Evolutionary conservation across 2,888 invertebrate genomes (phyloP).

Genomic region (Sarcophaga carnaria): DNA sequence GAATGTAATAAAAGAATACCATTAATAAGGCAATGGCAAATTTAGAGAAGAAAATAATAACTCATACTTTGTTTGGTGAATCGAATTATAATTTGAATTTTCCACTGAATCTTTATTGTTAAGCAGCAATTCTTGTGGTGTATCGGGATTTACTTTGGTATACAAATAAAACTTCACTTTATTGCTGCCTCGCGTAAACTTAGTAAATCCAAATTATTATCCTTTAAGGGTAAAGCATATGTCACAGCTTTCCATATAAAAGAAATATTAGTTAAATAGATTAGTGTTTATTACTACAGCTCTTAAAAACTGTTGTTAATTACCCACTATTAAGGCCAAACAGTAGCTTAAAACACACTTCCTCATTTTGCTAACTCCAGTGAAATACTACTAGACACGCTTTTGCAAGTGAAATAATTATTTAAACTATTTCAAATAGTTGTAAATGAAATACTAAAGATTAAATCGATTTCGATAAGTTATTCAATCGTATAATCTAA

Average conservation of each 20-base stretch:
- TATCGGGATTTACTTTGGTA: conserved; percentile 66
- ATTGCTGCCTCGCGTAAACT: conserved; percentile 26
- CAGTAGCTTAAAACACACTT: too few relatives aligned
- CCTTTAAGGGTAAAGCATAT: conserved; percentile 39
- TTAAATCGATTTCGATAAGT: too few relatives aligned
- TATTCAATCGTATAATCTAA: too few relatives aligned
- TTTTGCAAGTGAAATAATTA: too few relatives aligned
- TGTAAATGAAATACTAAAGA: too few relatives aligned
- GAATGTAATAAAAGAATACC: background rate
- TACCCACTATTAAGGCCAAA: too few relatives aligned
- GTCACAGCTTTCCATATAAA: background rate
- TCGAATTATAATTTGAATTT: conserved; percentile 70
- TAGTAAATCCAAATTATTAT: conserved; percentile 28
- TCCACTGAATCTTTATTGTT: conserved; percentile 66
- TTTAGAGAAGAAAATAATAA: background rate
- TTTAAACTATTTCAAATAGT: too few relatives aligned
- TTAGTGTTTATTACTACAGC: too few relatives aligned
- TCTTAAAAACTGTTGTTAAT: too few relatives aligned
- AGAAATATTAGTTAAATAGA: too few relatives aligned
- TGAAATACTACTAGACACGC: too few relatives aligned
- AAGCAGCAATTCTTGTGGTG: conserved; percentile 61
- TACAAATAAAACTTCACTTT: conserved; percentile 69
- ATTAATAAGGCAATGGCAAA: background rate
- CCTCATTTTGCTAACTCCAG: too few relatives aligned
- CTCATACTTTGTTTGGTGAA: conserved; percentile 71